Base-by-base conservation (phyloP, 2,797 vertebrate genomes). In the Diplodus puntazzo region DNA sequence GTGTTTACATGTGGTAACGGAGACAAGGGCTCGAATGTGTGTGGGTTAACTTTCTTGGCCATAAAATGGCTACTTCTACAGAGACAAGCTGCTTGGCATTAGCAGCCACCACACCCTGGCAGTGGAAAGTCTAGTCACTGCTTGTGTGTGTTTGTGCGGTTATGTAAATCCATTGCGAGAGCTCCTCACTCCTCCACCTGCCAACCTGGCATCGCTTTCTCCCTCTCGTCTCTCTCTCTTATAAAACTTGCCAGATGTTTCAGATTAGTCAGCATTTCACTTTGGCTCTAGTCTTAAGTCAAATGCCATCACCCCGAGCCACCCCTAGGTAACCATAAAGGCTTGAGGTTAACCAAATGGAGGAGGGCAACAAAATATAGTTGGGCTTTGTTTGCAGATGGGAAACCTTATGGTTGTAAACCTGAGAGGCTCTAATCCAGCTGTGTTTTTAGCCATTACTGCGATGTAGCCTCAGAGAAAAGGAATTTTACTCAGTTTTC, bases 291-390 rank as follows among this genome's bases (percentile, higher is more conserved):
- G 75, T 91, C 81, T 87, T 62, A 59, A 90, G 89, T 92, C 89
- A 88, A 92, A 91, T 90, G 89, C 89, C 93, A 88, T 90, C 92
- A 93, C 91, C 92, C 69, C 62, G 25, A 91, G 90, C 84, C 90
- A 91, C 89, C 91, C 86, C 87, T 80, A 67, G 77, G 83, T 91
- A 89, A 88, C 89, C 91, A 90, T 92, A 93, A 92, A 93, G 90
- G 81, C 87, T 91, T 89, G 88, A 91, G 92, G 91, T 94, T 92
- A 92, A 91, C 91, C 87, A 91, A 93, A 90, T 91, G 89, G 85
- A 90, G 81, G 84, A 87, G 88, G 87, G 91, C 86, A 89, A 89
- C 83, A 90, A 92, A 92, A 90, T 87, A 86, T 84, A 89, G 85
- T 64, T 77, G 82, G 86, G 85, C 87, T 84, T 92, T 91, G 89